Evolutionary conservation across 2,797 vertebrate species (phyloP).

Genomic region (Eidolon dupreanum): DNA sequence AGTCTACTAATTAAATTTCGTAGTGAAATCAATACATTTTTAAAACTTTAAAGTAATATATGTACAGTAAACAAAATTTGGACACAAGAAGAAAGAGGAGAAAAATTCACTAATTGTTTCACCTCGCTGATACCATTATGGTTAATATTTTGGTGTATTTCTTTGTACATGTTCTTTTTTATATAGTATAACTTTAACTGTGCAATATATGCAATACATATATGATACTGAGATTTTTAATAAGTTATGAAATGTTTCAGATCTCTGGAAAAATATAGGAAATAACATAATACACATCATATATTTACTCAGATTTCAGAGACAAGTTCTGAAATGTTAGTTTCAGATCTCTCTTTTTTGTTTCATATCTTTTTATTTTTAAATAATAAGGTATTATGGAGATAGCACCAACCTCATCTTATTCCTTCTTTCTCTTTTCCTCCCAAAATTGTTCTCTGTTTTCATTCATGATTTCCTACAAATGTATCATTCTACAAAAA

Average conservation of each 20-base stretch:
- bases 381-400: background rate
- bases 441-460: background rate
- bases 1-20: background rate
- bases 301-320: background rate
- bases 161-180: background rate
- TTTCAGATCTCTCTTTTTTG: background rate
- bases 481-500: background rate
- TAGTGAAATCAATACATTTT: background rate
- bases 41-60: background rate
- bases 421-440: background rate
- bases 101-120: background rate
- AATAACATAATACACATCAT: background rate
- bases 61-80: background rate
- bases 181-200: background rate
- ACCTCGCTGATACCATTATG: background rate
- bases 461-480: background rate
- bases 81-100: background rate
- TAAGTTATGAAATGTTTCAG: slow-evolving; percentile 8
- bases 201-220: background rate
- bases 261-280: background rate
- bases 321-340: background rate
- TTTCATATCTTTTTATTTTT: background rate
- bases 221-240: background rate
- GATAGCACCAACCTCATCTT: background rate
- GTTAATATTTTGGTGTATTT: background rate